Base-by-base conservation (phyloP, 2,113 vertebrate species). In the Bos javanicus region DNA sequence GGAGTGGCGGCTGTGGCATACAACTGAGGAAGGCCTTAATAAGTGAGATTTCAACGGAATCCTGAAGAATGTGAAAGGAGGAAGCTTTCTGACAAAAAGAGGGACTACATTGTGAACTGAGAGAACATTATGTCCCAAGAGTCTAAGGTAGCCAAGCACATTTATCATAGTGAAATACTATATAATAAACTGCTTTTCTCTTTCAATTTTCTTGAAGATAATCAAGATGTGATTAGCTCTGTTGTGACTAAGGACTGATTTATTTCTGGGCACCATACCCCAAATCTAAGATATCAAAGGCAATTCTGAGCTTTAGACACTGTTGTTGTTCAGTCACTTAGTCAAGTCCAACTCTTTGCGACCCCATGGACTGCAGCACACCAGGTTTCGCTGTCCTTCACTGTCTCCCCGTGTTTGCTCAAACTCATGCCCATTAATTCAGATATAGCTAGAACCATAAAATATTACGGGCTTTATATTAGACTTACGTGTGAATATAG, bases 1-100 rank as follows among this genome's bases (percentile, higher is more conserved):
- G 6, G 46, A 30, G 1, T 4, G 10, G 1, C 10, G 6, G 3
- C 15, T 16, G 4, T 23, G 23, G 26, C 48, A 36, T 2, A 56
- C 3, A 39, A 30, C 5, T 0, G 17, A 23, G 3, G 30, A 19
- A 19, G 7, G 17, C 78, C 10, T 59, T 48, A 60, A 23, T 10
- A 19, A 2, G 1, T 50, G 33, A 26, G 21, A 59, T 43, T 36
- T 57, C 17, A 48, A 76, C 0, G 13, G 30, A 74, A 74, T 60
- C 56, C 59, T 87, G 4, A 39, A 46, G 81, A 43, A 82, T 9
- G 16, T 2, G 6, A 52, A 23, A 89, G 4, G 3, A 36, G 17
- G 26, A 83, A 85, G 5, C 2, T n/a, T 85, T 46, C 25, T 87
- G n/a, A 90, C 4, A 52, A 4, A 0, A 16, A 9, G 3, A 71